Base-by-base conservation (phyloP, 2,113 vertebrate genomes). In the Rattus norvegicus region DNA sequence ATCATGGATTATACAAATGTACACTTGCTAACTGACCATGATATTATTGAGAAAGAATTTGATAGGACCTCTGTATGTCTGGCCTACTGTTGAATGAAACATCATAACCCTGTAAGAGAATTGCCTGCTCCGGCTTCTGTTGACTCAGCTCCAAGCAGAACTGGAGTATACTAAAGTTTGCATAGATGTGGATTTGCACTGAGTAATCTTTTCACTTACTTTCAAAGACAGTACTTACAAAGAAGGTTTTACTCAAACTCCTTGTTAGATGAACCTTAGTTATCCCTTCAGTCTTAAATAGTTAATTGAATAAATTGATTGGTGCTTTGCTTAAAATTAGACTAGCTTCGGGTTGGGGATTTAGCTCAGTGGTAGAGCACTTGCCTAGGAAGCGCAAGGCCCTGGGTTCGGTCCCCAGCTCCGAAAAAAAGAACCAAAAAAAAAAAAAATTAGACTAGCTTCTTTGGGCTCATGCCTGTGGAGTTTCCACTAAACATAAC, bases 361-460 rank as follows among this genome's bases (percentile, higher is more conserved):
- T n/a, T n/a, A n/a, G n/a, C n/a, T n/a, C n/a, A n/a, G n/a, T n/a
- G n/a, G n/a, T n/a, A n/a, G n/a, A n/a, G n/a, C n/a, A n/a, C n/a
- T n/a, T n/a, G n/a, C n/a, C n/a, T n/a, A n/a, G n/a, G n/a, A n/a
- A n/a, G n/a, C n/a, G n/a, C n/a, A n/a, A n/a, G n/a, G n/a, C n/a
- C n/a, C n/a, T n/a, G n/a, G n/a, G n/a, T n/a, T n/a, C n/a, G n/a
- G n/a, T n/a, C n/a, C n/a, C n/a, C n/a, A n/a, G n/a, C n/a, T n/a
- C n/a, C n/a, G n/a, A n/a, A n/a, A n/a, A n/a, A n/a, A n/a, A n/a
- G n/a, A n/a, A n/a, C n/a, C n/a, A n/a, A n/a, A n/a, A n/a, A n/a
- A n/a, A n/a, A n/a, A n/a, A n/a, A 96, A 98, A 97, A 95, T 96
- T 97, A 97, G 90, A 81, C 88, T 93, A 8, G 65, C 39, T 96